phyloP scores from a whole-genome alignment of 2,888 invertebrate genomes.

The Lottia scabra region DNA sequence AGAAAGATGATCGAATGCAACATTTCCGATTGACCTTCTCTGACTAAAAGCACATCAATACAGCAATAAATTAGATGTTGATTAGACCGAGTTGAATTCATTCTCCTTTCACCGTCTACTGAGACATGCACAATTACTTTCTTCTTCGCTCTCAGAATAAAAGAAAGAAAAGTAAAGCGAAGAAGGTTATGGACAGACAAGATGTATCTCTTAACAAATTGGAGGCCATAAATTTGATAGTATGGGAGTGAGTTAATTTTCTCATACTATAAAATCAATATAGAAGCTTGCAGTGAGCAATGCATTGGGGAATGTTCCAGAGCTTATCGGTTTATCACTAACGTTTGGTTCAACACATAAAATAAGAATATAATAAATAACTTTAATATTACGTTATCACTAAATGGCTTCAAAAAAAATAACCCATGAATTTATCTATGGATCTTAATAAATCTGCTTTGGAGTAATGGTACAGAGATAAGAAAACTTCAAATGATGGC shows the following conservation, averaged over 20 bases:
- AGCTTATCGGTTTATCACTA: neutral
- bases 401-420: too few relatives aligned
- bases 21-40: neutral
- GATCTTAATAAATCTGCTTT: too few relatives aligned
- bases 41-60: neutral
- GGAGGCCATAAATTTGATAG: constrained; percentile 1
- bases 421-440: too few relatives aligned
- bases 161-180: neutral
- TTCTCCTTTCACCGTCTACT: neutral
- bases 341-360: neutral
- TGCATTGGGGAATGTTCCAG: neutral
- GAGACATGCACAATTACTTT: constrained; percentile 2
- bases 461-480: too few relatives aligned
- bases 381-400: neutral
- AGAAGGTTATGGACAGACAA: neutral
- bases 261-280: neutral
- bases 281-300: neutral
- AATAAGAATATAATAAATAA: constrained; percentile 3
- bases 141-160: neutral
- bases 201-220: neutral
- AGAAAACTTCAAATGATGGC: too few relatives aligned
- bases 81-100: constrained; percentile 2
- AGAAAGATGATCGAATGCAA: neutral
- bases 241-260: neutral
- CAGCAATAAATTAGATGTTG: neutral